Conservation (phyloP, 1,140 invertebrate species). For the Trinorchestia longiramus region DNA sequence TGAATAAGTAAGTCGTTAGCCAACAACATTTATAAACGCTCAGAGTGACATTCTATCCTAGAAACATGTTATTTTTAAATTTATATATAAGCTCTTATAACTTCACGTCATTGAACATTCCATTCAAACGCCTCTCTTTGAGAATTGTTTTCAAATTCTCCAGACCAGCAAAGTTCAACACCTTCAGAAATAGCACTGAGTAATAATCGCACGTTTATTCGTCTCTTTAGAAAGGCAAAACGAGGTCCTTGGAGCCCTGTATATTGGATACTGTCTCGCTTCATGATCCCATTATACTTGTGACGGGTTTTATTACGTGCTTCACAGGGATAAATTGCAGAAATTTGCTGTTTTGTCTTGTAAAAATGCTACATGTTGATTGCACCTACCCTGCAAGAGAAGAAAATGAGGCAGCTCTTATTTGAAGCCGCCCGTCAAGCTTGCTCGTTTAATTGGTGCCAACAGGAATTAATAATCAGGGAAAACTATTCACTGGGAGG, state of each 20-base stretch:
- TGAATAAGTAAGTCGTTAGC: no score
- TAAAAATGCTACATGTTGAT: background rate
- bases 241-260: conserved; percentile 31
- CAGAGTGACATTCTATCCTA: no score
- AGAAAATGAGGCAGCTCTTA: background rate
- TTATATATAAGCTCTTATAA: background rate
- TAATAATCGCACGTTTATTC: conserved; percentile 20
- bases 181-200: background rate
- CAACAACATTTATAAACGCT: no score
- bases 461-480: background rate
- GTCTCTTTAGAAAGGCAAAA: background rate
- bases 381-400: background rate
- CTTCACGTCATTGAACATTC: background rate
- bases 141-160: background rate
- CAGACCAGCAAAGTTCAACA: background rate
- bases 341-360: background rate
- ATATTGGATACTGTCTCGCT: conserved; percentile 35
- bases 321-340: background rate
- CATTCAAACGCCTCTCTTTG: background rate
- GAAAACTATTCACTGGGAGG: background rate
- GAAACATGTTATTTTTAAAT: background rate
- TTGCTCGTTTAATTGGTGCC: background rate
- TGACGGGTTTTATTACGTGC: background rate
- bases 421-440: background rate
- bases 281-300: conserved; percentile 35